Evolutionary conservation across 2,888 invertebrate genomes (phyloP).

Genomic region (Pyrrhia umbra): DNA sequence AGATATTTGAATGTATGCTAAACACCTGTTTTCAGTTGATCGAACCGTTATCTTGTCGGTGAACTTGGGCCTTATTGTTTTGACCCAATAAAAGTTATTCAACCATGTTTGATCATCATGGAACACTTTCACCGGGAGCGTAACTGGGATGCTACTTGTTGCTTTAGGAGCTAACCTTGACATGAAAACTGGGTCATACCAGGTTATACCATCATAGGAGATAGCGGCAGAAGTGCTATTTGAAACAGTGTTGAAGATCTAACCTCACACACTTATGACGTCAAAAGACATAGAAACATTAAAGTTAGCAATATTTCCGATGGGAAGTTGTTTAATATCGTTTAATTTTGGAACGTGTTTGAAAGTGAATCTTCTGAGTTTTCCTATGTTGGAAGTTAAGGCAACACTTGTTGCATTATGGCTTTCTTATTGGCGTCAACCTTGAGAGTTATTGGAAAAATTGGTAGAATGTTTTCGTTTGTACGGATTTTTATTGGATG

Average conservation of each 20-base stretch:
- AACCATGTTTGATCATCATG: slow-evolving; percentile 35
- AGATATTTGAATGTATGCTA: too few relatives aligned
- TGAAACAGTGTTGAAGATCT: not conserved
- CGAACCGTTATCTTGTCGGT: too few relatives aligned
- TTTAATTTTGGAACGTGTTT: not conserved
- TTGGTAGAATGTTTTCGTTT: slow-evolving; percentile 24
- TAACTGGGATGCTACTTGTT: slow-evolving; percentile 52
- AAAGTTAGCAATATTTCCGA: not conserved
- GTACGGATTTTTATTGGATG: slow-evolving; percentile 18
- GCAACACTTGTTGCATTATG: slow-evolving; percentile 60
- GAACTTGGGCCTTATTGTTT: too few relatives aligned
- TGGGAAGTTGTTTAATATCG: not conserved
- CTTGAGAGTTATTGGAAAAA: slow-evolving; percentile 34
- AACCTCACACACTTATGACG: not conserved
- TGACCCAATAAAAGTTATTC: slow-evolving; percentile 33
- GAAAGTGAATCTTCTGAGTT: slow-evolving; percentile 25
- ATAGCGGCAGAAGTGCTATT: slow-evolving; percentile 17
- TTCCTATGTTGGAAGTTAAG: not conserved
- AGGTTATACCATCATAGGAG: not conserved
- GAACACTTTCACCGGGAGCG: slow-evolving; percentile 29
- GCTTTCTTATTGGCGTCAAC: slow-evolving; percentile 37
- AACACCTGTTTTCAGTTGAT: too few relatives aligned
- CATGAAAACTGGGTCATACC: slow-evolving; percentile 54
- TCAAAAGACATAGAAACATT: not conserved
- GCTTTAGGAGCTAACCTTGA: slow-evolving; percentile 56